Base-by-base conservation (phyloP, 1,140 invertebrate species). In the Melipona quadrifasciata region DNA sequence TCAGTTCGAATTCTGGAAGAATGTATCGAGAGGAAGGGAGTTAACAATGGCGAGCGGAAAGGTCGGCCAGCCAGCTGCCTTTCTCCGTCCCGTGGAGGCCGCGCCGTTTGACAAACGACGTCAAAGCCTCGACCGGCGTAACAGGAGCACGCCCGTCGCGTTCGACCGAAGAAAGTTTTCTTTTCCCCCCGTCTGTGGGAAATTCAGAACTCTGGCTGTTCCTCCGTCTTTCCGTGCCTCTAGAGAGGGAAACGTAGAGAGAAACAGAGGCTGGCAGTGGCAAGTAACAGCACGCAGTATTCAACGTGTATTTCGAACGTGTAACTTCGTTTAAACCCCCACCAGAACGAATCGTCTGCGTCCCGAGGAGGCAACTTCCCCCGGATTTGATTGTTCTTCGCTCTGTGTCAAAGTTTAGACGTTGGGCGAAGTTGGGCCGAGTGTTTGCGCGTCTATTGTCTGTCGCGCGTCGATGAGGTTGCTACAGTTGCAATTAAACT, bases 401-500 rank as follows among this genome's bases (percentile, higher is more conserved):
- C 39, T 61, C 27, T 3, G 0, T 47, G 47, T 21, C 19, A 27
- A 67, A 78, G 39, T 67, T 67, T 6, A 21, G n/a, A 51, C n/a
- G 75, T 65, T 61, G 24, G n/a, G 10, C 58, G 12, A 77, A 77
- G 34, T 77, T 65, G 61, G 14, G 16, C 72, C 19, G 27, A 39
- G 55, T 39, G 21, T 10, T 34, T 11, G 6, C 34, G 39, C 39
- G 39, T 53, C n/a, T 53, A 19, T 73, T 21, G 76, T 78, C 61
- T 53, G 31, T 58, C 31, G 55, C 57, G 55, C 27, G 73, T 75
- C 73, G 55, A 75, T 75, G 34, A 61, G 53, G 53, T 76, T 57
- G 74, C 34, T 5, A 61, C 57, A 21, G 16, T 76, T n/a, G 74
- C 61, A 78, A 78, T 78, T 78, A 78, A 78, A 65, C 75, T 51